phyloP scores from a whole-genome alignment of 2,797 vertebrate genomes.

The Hylomyscus alleni region DNA sequence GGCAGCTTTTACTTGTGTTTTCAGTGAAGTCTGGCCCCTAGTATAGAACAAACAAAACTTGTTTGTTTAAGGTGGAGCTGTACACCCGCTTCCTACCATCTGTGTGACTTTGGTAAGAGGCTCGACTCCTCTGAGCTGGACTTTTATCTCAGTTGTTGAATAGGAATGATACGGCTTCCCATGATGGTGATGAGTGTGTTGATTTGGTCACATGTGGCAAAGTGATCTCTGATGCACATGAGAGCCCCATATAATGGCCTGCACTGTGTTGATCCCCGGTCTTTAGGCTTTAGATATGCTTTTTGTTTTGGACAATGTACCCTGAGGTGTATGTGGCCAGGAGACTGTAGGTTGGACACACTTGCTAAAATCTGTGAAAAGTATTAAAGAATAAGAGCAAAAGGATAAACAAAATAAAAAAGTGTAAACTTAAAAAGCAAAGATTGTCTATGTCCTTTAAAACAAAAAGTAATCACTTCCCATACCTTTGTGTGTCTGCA shows the following conservation, averaged over 20 bases:
- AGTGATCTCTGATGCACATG: rapidly evolving
- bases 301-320: not conserved
- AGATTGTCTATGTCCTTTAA: not conserved
- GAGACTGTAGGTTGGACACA: not conserved
- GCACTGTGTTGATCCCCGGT: not conserved
- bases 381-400: not conserved
- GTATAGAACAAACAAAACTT: not conserved
- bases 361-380: not conserved
- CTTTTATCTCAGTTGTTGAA: not conserved
- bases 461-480: not conserved
- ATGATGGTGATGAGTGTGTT: not conserved
- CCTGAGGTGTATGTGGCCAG: not conserved
- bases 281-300: not conserved
- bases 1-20: not conserved
- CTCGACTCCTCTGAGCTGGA: not conserved
- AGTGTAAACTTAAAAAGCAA: not conserved
- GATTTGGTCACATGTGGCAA: not conserved
- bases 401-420: not conserved
- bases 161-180: not conserved
- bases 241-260: not conserved
- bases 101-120: not conserved
- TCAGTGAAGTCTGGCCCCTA: not conserved
- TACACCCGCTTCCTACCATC: not conserved
- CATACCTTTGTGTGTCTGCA: not conserved
- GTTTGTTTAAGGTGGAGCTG: not conserved